Evolutionary conservation across 2,888 invertebrate species (phyloP), one percentile per base, ranked within the genome.

Genomic region (Pemphredon lugubris): DNA sequence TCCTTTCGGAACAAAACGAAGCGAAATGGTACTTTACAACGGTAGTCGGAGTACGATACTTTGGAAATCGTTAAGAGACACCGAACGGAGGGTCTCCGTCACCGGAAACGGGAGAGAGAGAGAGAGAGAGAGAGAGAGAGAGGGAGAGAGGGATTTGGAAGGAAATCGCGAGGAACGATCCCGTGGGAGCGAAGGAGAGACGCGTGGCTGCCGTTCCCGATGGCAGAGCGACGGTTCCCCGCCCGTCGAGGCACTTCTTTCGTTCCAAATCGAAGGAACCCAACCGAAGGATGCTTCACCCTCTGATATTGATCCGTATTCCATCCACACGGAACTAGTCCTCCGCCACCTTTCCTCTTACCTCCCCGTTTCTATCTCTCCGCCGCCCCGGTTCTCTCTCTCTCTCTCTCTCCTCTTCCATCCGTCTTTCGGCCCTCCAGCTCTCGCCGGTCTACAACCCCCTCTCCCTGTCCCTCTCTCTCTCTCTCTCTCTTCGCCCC

Each of bases 261-360:
- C 65, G 71, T 57, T 30, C 57, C 26, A 69, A 77, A 77, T 77
- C 73, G 78, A 81, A 81, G 76, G 73, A 73, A 81, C 65, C 60
- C 75, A 73, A 79, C 80, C 71, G 78, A 83, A 75, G 72, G 75
- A 76, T 83, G 79, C 79, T 79, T 72, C 77, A 76, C 68, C 81
- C 68, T 76, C 75, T 78, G 83, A 84, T 85, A 86, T 86, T 85
- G 86, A 85, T 86, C 86, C 86, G 82, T 78, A 78, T 82, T 83
- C 78, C 79, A 77, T 82, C 75, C 81, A 74, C 83, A 71, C 76
- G 64, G 77, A 80, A 75, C 78, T 64, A 69, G 75, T 80, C 66
- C 77, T 83, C 76, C 71, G 40, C 51, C 72, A 50, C 55, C 68
- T 73, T 66, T 67, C 60, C 78, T 66, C 75, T 67, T 64, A 11